Evolutionary conservation across 1,140 invertebrate species (phyloP), one percentile per base, ranked within the genome.

Genomic region (Chelonus insularis): DNA sequence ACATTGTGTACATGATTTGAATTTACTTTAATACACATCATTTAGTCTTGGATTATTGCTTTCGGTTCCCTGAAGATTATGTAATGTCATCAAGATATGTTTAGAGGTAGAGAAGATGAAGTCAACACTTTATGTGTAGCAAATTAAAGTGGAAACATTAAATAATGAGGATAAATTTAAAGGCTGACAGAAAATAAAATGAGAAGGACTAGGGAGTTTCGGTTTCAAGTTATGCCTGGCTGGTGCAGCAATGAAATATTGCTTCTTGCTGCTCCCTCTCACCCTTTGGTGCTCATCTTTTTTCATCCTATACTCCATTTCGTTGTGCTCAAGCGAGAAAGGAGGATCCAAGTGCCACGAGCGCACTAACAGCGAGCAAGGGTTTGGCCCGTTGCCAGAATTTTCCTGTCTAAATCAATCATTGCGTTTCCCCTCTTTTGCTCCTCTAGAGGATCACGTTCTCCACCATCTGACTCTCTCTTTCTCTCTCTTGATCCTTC

Each of bases 351-450:
- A 36, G 7, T 23, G 11, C 16, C 4, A 20, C 11, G 45, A n/a
- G 41, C 41, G 3, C 7, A 48, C 23, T 18, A 41, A 21, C 12
- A 48, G 41, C 61, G 52, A 45, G 54, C 52, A 37, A 56, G 57
- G 16, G 9, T 18, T 54, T 67, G 65, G 65, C 62, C 45, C 34
- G 36, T 48, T 48, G 65, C 65, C 65, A 67, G 59, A 64, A 50
- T 58, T 61, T 60, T 51, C 39, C 62, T 67, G 59, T 63, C 65
- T 67, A 59, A 67, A 67, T 67, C 65, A 67, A 67, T 67, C 65
- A 63, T 67, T 63, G 58, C 62, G 43, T 41, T 60, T 41, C 45
- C 32, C 32, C 23, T 41, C 47, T 34, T 54, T 32, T 54, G 14
- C 47, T 12, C 34, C 37, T 23, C 50, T 47, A 21, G 52, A n/a